phyloP scores from a whole-genome alignment of 2,888 invertebrate genomes.

The Tolmerus cingulatus region DNA sequence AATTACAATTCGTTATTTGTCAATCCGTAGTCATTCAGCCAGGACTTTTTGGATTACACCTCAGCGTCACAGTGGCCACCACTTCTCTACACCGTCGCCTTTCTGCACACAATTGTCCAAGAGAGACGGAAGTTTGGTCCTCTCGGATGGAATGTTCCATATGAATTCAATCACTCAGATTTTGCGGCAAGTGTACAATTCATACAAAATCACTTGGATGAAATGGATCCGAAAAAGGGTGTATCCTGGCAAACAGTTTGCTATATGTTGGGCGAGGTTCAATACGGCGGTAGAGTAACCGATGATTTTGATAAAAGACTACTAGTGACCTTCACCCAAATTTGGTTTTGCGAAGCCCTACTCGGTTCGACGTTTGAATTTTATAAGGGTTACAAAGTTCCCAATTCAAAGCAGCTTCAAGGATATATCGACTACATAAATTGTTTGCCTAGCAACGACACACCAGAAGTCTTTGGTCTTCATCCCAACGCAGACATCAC shows the following conservation, averaged over 20 bases:
- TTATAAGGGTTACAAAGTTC: conserved; percentile 91
- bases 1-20: background rate
- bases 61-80: conserved; percentile 93
- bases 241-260: conserved; percentile 97
- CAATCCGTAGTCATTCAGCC: conserved; percentile 64
- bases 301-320: conserved; percentile 96
- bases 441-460: conserved; percentile 82
- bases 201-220: conserved; percentile 95
- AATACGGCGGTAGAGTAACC: conserved; percentile 90
- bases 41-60: conserved; percentile 92
- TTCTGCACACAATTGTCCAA: conserved; percentile 94
- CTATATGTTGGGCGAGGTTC: conserved; percentile 95
- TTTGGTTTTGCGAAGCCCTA: conserved; percentile 94
- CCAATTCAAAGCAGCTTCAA: conserved; percentile 80
- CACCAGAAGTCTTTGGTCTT: conserved; percentile 96
- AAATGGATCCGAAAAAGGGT: conserved; percentile 95
- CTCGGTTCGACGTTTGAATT: conserved; percentile 90
- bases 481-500: conserved; percentile 97
- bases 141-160: conserved; percentile 95
- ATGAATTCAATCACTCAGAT: conserved; percentile 94
- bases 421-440: conserved; percentile 88
- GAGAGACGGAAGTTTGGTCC: conserved; percentile 96
- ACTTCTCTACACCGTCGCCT: conserved; percentile 90
- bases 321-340: conserved; percentile 90
- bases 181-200: conserved; percentile 96